Conservation (phyloP, 2,113 vertebrate species). For the Oenanthe oenanthe region DNA sequence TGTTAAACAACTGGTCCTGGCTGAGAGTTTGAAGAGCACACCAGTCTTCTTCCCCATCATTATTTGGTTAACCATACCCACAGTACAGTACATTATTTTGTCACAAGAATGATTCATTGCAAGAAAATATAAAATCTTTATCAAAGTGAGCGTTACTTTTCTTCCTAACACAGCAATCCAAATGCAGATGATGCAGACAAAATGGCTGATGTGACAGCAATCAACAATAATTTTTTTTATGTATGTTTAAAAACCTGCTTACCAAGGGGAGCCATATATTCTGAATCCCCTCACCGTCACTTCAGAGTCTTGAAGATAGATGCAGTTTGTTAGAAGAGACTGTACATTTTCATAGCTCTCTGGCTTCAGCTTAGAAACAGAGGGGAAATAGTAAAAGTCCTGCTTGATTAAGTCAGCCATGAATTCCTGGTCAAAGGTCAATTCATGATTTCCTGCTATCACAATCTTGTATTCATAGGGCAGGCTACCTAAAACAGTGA, state of each 20-base stretch:
- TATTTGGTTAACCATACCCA: background rate
- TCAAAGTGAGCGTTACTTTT: background rate
- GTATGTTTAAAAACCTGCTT: conserved; percentile 75
- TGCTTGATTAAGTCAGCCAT: conserved; percentile 99
- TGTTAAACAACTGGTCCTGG: background rate
- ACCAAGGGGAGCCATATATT: conserved; percentile 95
- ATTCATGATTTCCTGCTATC: conserved; percentile 94
- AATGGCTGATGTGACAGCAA: conserved; percentile 31
- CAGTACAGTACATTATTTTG: background rate
- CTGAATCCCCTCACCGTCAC: conserved; percentile 92
- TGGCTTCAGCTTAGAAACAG: conserved; percentile 94
- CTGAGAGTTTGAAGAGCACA: background rate
- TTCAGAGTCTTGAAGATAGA: conserved; percentile 97
- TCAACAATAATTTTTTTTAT: background rate
- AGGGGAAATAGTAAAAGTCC: conserved; percentile 98
- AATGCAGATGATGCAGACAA: background rate
- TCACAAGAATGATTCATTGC: background rate
- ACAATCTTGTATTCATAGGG: conserved; percentile 98
- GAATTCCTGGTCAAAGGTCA: conserved; percentile 98
- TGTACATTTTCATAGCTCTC: conserved; percentile 97
- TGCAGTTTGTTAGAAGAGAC: conserved; percentile 95
- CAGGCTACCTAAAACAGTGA: conserved; percentile 83
- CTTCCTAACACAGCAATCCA: background rate
- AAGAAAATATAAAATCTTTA: conserved; percentile 16
- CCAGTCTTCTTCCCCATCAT: background rate